Base-by-base conservation (phyloP, 2,113 vertebrate species). In the Zeus faber region DNA sequence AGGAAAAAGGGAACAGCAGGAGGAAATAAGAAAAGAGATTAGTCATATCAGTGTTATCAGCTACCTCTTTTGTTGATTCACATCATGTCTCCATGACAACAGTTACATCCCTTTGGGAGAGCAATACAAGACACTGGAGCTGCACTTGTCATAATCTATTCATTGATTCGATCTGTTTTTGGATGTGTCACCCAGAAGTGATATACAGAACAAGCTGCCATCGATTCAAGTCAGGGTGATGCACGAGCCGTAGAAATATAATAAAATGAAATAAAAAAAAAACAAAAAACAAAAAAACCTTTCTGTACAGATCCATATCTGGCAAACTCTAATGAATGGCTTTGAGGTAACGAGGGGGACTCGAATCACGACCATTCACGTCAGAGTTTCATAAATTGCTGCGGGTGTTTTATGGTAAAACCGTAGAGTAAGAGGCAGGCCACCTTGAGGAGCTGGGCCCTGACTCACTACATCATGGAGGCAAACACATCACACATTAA, bases 11-110 rank as follows among this genome's bases (percentile, higher is more conserved):
- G 57, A 73, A 70, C 44, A 59, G 52, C 58, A 67, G 70, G 73
- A 62, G 83, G 76, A 88, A 79, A 82, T 79, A 68, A 73, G 72
- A 77, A 85, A 77, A 82, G 54, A 83, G 79, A 89, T 91, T 88
- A 89, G 87, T 88, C 84, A 88, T 88, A 89, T 90, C 85, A 89
- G 58, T 85, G 87, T 89, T 87, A 90, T 89, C 86, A 88, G 90
- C 82, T 81, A 84, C 87, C 87, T 90, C 86, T 91, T 90, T 90
- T 90, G 90, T 84, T 83, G 79, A 85, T 84, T 83, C 73, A 76
- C 70, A 81, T 79, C 64, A 44, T 64, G 79, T 82, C 65, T 57
- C 74, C 78, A 85, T 85, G 77, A 83, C 80, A 86, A 86, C 81
- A 65, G 67, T 75, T 77, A 76, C 73, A 77, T 80, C 79, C 66